Evolutionary conservation across 2,113 vertebrate species (phyloP), one percentile per base, ranked within the genome.

Genomic region (Parotia lawesii): DNA sequence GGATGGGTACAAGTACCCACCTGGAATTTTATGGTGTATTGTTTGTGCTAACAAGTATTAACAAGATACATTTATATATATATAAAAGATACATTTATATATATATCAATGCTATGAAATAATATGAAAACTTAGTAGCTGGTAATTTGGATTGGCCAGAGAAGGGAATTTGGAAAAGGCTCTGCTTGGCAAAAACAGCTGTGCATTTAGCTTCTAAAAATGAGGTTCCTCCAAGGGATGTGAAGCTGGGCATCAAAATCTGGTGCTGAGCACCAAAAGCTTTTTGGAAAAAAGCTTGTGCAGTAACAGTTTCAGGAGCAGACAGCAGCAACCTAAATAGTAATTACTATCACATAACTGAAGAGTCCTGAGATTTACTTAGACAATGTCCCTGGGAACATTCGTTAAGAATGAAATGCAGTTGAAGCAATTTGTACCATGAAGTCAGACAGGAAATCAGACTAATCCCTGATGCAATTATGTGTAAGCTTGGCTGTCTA

Each of bases 381-480:
- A 86, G 84, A 85, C 91, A 89, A 65, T 29, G 62, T 94, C 77
- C 47, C 45, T 75, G 60, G 54, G 54, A 94, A 54, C 74, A 60
- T 87, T 89, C 0, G 17, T 87, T 94, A 83, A 79, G 87, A 92
- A 82, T 31, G 75, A 95, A 89, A 82, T 66, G 62, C 81, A 77
- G 38, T 94, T 89, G 89, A 80, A 95, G 81, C 82, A 93, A 93
- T 96, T 92, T 87, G 81, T 96, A 82, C 60, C 67, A 74, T 76
- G 72, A 93, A 94, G 72, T 91, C 91, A 95, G 87, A 92, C 69
- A 93, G 72, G 79, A 96, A 95, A 95, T 94, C 85, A 93, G 85
- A 83, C 75, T 95, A 97, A 96, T 96, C 93, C 92, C 91, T 95
- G 90, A 92, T 95, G 90, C 95, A 90, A 96, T 95, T 90, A 91